These are phyloP conservation scores for Hoplostethus atlanticus DNA, from an alignment of 2,797 vertebrate genomes.

Conservation along the genomic window DNA sequence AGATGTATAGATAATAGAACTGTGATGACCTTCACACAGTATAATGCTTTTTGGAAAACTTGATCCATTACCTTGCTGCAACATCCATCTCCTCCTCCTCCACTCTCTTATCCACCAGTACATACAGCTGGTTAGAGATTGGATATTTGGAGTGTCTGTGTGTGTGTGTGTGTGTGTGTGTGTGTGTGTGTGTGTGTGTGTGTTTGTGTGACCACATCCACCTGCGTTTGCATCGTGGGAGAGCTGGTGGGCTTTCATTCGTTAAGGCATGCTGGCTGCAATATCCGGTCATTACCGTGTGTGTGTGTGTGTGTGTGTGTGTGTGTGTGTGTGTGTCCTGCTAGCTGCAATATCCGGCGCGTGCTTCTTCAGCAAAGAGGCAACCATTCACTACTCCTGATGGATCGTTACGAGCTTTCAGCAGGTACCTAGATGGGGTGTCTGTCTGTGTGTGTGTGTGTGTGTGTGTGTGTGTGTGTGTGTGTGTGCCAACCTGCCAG, in stretches of 20 bases:
- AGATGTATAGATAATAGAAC: slow-evolving; percentile 43
- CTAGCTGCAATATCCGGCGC: slow-evolving; percentile 63
- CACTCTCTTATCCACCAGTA: background rate
- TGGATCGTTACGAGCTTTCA: slow-evolving; percentile 68
- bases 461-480: slow-evolving; percentile 13
- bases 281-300: slow-evolving; percentile 51
- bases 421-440: slow-evolving; percentile 41
- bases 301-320: slow-evolving; percentile 19
- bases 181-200: background rate
- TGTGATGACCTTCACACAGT: slow-evolving; percentile 48
- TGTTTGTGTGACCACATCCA: background rate
- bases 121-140: background rate
- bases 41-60: slow-evolving; percentile 45
- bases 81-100: slow-evolving; percentile 7
- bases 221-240: background rate
- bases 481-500: slow-evolving; percentile 55
- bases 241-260: slow-evolving; percentile 9
- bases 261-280: slow-evolving; percentile 35
- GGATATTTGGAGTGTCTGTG: background rate
- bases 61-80: slow-evolving; percentile 42
- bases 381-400: slow-evolving; percentile 54
- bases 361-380: slow-evolving; percentile 46
- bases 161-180: background rate
- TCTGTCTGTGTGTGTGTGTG: background rate
- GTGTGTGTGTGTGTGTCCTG: slow-evolving; percentile 17